These are phyloP conservation scores for Bombus sibiricus DNA, from an alignment of 1,140 invertebrate species.

Conservation along the genomic window DNA sequence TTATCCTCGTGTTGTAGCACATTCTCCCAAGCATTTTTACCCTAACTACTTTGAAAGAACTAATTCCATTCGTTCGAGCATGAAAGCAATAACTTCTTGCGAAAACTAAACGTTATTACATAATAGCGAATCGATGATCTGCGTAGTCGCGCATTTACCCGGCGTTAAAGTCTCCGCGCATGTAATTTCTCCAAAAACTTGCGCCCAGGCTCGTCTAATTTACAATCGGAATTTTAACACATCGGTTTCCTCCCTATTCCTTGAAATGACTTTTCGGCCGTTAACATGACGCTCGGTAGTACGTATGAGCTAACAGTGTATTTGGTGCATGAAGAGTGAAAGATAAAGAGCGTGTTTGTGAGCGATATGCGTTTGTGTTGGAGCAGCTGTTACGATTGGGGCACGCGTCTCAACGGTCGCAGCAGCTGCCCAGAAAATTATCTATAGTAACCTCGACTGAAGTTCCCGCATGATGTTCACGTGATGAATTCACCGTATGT, in stretches of 20 bases:
- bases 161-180: not conserved
- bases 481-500: not conserved
- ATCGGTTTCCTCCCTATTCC: constrained; percentile 31
- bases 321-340: constrained; percentile 40
- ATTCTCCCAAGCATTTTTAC: not conserved
- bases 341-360: constrained; percentile 63
- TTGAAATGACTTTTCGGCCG: constrained; percentile 64
- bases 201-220: not conserved
- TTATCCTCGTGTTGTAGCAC: not conserved
- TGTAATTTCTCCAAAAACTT: not conserved
- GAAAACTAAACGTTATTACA: not conserved
- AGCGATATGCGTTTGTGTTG: constrained; percentile 63
- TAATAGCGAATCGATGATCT: too few relatives aligned
- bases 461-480: constrained; percentile 59
- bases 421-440: constrained; percentile 79
- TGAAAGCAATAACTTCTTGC: not conserved
- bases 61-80: not conserved
- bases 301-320: constrained; percentile 37
- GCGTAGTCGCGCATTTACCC: too few relatives aligned
- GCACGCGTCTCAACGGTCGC: constrained; percentile 81
- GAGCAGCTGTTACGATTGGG: constrained; percentile 75
- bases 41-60: not conserved
- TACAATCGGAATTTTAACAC: constrained; percentile 5
- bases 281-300: constrained; percentile 39
- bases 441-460: constrained; percentile 63